Evolutionary conservation across 1,140 invertebrate genomes (phyloP).

Genomic region (Pogonomyrmex barbatus): DNA sequence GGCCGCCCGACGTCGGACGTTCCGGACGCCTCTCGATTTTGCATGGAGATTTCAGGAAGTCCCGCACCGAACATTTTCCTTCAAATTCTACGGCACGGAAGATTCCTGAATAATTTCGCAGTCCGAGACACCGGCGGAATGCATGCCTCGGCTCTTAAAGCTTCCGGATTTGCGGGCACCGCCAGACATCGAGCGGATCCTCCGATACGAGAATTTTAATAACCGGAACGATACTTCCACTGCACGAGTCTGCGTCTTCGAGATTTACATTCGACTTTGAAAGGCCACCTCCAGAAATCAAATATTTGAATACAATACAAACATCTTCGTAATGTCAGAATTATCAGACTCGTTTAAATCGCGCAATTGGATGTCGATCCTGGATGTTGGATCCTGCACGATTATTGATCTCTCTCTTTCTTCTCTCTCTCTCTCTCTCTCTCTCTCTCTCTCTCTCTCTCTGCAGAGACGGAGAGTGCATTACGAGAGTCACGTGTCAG

Average conservation of each 20-base stretch:
- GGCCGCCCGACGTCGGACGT: background rate
- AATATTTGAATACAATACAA: background rate
- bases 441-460: background rate
- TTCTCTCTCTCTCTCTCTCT: background rate
- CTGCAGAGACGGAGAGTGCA: background rate
- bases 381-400: background rate
- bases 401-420: background rate
- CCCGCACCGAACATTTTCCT: slow-evolving; percentile 20
- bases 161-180: slow-evolving; percentile 25
- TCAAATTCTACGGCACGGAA: background rate
- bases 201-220: slow-evolving; percentile 41
- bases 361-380: background rate
- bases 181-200: background rate
- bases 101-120: slow-evolving; percentile 51
- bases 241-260: background rate
- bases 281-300: background rate
- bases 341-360: background rate
- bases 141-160: slow-evolving; percentile 41
- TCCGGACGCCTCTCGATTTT: slow-evolving; percentile 34
- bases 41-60: slow-evolving; percentile 38
- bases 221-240: background rate
- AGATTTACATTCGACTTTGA: background rate
- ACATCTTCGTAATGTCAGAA: background rate
- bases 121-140: slow-evolving; percentile 10
- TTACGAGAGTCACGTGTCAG: background rate